A percentile compares a stretch with the other conserved stretches of the same genome.
Evolutionary conservation across 2,113 vertebrate species (phyloP).

Genomic region (Channa maculata): DNA sequence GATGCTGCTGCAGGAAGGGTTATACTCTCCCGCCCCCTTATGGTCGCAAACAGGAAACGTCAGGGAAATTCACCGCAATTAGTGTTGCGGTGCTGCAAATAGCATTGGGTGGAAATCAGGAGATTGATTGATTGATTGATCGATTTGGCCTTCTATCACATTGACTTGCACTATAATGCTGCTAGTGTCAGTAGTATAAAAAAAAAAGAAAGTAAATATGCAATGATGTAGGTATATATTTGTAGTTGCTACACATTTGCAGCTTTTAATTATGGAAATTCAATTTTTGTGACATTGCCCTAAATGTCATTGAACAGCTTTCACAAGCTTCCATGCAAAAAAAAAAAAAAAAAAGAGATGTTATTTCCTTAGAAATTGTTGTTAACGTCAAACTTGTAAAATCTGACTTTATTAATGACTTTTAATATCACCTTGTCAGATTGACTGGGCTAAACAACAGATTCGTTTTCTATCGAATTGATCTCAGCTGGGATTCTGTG

Average conservation of each 20-base stretch:
- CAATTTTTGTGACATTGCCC: background rate
- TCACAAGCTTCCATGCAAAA: no score
- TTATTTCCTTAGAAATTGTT: no score
- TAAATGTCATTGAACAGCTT: no score
- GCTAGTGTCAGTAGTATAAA: no score
- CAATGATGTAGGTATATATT: no score
- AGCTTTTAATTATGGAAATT: background rate
- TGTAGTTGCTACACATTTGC: background rate
- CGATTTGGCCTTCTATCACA: background rate
- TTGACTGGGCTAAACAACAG: no score
- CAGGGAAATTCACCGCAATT: background rate
- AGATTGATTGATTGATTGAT: background rate
- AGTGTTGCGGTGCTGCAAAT: background rate
- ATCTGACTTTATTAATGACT: no score
- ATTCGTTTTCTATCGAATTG: no score
- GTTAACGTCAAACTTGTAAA: no score
- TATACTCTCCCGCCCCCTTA: constrained; percentile 39
- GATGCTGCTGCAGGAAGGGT: background rate
- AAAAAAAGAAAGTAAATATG: no score
- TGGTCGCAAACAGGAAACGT: constrained; percentile 7
- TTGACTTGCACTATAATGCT: background rate
- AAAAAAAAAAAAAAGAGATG: no score
- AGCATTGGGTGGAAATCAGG: background rate
- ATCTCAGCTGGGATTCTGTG: background rate
- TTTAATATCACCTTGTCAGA: no score